Base-by-base conservation (phyloP, 2,888 invertebrate genomes). In the Abrostola tripartita region DNA sequence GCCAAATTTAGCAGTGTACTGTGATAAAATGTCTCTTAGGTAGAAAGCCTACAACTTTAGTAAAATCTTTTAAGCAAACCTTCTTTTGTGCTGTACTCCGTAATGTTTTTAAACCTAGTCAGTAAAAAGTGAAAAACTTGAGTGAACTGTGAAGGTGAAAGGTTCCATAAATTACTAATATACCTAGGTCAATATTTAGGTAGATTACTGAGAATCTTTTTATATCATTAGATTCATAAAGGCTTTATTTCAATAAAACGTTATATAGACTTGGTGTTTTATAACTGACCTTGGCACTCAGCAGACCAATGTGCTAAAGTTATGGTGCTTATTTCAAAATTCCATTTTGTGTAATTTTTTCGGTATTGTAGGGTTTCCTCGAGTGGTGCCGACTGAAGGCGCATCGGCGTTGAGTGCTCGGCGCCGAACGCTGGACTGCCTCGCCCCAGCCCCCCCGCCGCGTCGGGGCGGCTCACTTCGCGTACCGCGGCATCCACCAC, bases 361-460 rank as follows among this genome's bases (percentile, higher is more conserved):
- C 10, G 10, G 7, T 40, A 10, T 40, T 52, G 24, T 62, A 93
- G 97, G 97, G 24, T 97, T 97, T 83, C 97, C 97, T 1, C 96
- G 97, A 81, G 97, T 97, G 67, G 94, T 97, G 61, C 97, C 97
- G 5, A 95, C 96, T 37, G 97, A 96, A 49, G 97, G 96, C 0
- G 96, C 96, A 6, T 93, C 95, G 42, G 95, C 96, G 0, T 77
- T 94, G 65, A 87, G 88, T 71, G 86, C 92, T 47, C 91, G 96
- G 37, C 96, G 95, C 0, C 95, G 97, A 44, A 96, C 97, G 0
- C 87, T 97, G 76, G 97, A 97, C 85, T 96, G 96, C 83, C 88
- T 96, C 57, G 95, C 95, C 0, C 96, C 96, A 5, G 86, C 93
- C 9, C 89, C 93, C 0, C 88, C 92, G 0, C 90, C 90, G 0